Base-by-base conservation (phyloP, 2,113 vertebrate genomes). In the Heterocephalus glaber region DNA sequence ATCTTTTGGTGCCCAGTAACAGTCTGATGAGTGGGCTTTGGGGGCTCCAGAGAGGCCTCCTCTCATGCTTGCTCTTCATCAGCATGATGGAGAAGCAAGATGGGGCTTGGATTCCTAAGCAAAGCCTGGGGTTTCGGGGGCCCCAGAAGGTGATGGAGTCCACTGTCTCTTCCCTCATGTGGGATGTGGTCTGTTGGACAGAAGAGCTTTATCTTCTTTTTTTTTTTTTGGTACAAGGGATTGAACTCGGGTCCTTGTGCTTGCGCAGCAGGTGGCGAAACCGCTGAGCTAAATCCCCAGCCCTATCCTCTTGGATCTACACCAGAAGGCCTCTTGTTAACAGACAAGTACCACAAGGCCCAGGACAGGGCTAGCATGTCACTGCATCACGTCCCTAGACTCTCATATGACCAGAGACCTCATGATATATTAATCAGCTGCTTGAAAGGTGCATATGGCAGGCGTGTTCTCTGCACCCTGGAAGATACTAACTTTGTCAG, bases 401-500 rank as follows among this genome's bases (percentile, higher is more conserved):
- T 86, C 49, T 33, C 20, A 49, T 66, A 28, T n/a, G 81, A 81
- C 92, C 54, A 77, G 92, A 94, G 72, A 92, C 52, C 7, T 7
- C 35, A 22, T 16, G 54, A 84, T 13, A 44, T 65, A 82, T 76
- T 63, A 89, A 86, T 63, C 86, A 95, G 85, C 83, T 74, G 26
- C 72, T 85, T 87, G 56, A 90, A 95, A 93, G 84, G 20, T 65
- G 7, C 79, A 41, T 72, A 70, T 93, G 77, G 83, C 87, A 47
- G 82, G 58, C 60, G 19, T 19, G 56, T n/a, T 92, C 65, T 35
- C 79, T 52, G n/a, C 24, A 35, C 91, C n/a, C 85, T 93, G 81
- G 76, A 74, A 95, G 77, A 87, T 79, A 70, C 87, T 92, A 89
- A 94, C 74, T 66, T 90, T 12, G 41, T 70, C 92, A 87, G n/a